phyloP scores from a whole-genome alignment of 1,140 invertebrate genomes.

The Caenorhabditis briggsae region DNA sequence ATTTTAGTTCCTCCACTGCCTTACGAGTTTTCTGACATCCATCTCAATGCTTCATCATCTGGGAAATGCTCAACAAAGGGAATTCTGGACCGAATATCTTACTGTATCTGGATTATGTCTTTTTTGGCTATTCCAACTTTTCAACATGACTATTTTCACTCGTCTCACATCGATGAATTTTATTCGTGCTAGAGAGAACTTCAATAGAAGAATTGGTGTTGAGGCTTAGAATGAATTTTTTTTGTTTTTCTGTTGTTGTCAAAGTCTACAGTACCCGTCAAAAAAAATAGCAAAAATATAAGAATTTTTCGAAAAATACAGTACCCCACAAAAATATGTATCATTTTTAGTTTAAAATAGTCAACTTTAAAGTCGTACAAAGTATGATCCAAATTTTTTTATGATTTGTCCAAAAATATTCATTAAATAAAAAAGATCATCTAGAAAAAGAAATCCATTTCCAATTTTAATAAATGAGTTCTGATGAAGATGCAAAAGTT shows the following conservation, averaged over 20 bases:
- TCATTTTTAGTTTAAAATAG: too few relatives aligned
- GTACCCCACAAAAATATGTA: too few relatives aligned
- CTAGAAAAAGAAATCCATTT: not conserved
- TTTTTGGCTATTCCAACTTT: slow-evolving; percentile 2
- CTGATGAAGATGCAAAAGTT: not conserved
- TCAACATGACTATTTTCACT: not conserved
- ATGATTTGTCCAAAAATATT: too few relatives aligned
- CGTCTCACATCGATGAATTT: not conserved
- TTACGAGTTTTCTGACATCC: not conserved
- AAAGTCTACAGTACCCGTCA: too few relatives aligned
- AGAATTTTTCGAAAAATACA: too few relatives aligned
- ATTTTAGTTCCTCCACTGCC: not conserved
- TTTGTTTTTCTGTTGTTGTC: too few relatives aligned
- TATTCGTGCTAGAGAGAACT: slow-evolving; percentile 9
- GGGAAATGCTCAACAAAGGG: not conserved
- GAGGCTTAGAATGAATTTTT: too few relatives aligned
- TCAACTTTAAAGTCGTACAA: too few relatives aligned
- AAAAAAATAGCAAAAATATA: too few relatives aligned
- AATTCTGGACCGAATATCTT: not conserved
- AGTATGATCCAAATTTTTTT: too few relatives aligned
- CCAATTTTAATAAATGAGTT: not conserved
- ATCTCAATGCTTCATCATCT: not conserved
- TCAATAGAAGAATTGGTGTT: too few relatives aligned
- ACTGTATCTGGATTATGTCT: not conserved
- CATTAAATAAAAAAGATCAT: not conserved